phyloP scores from a whole-genome alignment of 1,140 invertebrate genomes.

The Lamellibrachia luymesi region DNA sequence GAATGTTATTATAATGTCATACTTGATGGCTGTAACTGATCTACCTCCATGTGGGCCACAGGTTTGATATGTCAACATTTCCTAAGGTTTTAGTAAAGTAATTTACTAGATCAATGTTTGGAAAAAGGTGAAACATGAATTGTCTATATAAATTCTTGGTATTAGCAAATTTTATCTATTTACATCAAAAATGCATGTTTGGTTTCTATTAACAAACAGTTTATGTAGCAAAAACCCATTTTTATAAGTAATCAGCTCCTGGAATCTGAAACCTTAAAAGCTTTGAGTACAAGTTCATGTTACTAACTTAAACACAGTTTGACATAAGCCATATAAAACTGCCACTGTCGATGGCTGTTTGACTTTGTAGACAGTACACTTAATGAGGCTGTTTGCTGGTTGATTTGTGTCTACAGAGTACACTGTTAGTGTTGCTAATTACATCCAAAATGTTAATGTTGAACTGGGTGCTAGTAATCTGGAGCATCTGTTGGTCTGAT shows the following conservation, averaged over 20 bases:
- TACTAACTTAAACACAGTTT: background rate
- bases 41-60: background rate
- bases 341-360: background rate
- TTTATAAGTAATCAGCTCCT: background rate
- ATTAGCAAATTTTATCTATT: background rate
- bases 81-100: background rate
- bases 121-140: background rate
- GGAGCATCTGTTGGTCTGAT: background rate
- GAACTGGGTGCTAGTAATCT: background rate
- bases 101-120: background rate
- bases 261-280: background rate
- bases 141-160: background rate
- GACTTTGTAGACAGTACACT: background rate
- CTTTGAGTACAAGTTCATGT: background rate
- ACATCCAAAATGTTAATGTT: background rate
- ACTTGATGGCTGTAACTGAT: background rate
- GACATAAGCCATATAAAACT: background rate
- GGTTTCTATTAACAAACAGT: background rate
- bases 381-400: background rate
- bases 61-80: background rate
- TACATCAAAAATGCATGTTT: background rate
- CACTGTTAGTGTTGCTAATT: background rate
- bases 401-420: background rate
- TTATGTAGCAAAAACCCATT: background rate
- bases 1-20: background rate